These are phyloP conservation scores for Dysmachus trigonus DNA, from an alignment of 2,888 invertebrate genomes.

Conservation along the genomic window DNA sequence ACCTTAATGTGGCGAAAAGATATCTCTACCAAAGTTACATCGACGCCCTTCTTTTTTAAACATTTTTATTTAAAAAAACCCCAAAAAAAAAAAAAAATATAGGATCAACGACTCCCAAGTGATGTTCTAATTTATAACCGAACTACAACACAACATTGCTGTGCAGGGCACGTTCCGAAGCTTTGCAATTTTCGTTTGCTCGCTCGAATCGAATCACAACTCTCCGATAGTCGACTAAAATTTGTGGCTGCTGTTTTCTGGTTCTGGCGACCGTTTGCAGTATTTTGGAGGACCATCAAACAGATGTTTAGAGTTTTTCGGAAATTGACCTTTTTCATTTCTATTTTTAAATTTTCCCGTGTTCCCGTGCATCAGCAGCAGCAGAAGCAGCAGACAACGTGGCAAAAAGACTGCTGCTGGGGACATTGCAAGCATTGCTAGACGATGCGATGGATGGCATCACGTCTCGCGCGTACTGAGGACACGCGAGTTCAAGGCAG, in stretches of 20 bases:
- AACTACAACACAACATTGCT: constrained; percentile 1
- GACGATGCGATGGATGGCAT: not conserved
- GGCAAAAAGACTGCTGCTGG: not conserved
- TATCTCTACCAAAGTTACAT: not conserved
- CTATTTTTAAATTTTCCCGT: not conserved
- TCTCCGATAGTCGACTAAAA: not conserved
- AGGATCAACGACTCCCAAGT: constrained; percentile 32
- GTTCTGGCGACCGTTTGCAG: not conserved
- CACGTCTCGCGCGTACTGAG: not conserved
- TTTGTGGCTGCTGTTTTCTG: not conserved
- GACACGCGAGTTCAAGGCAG: not conserved
- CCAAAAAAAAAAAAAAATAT: too few species aligned
- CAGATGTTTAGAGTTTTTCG: constrained; percentile 40
- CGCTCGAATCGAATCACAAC: too few species aligned
- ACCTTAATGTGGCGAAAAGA: not conserved
- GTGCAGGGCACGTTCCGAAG: not conserved
- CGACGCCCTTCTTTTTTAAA: not conserved
- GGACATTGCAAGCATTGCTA: not conserved
- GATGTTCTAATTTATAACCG: constrained; percentile 31
- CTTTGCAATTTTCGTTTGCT: not conserved
- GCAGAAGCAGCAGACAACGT: not conserved
- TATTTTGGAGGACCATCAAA: constrained; percentile 20
- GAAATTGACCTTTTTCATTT: constrained; percentile 15
- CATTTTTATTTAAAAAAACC: not conserved
- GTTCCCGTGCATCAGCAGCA: not conserved